Percentiles rank a stretch among this genome's conserved stretches.
These are phyloP conservation scores for Polietes domitor DNA, from an alignment of 2,888 invertebrate species.

Conservation along the genomic window DNA sequence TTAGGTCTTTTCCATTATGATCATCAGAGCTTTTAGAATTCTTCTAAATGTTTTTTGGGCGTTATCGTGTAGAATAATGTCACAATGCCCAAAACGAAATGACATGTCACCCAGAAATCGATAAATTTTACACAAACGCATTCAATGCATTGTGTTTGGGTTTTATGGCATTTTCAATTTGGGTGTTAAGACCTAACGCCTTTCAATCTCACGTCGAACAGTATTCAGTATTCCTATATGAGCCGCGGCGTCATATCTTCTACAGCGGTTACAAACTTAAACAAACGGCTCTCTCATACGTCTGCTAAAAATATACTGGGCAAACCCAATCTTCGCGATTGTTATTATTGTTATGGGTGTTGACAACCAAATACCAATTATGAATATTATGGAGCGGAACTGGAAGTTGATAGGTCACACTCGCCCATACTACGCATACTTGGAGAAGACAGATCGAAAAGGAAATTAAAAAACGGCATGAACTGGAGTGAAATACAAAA, in stretches of 20 bases:
- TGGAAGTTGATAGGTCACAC: neutral
- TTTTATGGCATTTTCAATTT: no score
- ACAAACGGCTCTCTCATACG: neutral
- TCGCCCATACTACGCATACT: neutral
- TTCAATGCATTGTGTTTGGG: no score
- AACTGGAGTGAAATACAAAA: conserved; percentile 1
- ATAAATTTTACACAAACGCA: no score
- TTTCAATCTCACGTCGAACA: conserved; percentile 1
- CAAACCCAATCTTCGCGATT: neutral
- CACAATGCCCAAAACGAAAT: no score
- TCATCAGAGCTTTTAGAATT: no score
- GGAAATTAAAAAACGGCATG: neutral
- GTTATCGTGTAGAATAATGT: no score
- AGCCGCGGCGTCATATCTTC: neutral
- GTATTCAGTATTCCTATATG: neutral
- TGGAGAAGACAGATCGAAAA: neutral
- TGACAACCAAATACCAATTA: neutral
- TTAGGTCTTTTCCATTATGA: no score
- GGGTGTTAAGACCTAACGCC: no score
- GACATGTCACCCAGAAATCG: no score
- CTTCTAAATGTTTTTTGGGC: no score
- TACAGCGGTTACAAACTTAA: neutral
- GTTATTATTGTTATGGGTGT: neutral
- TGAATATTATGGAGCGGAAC: neutral
- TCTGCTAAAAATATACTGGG: neutral